Evolutionary conservation across 2,888 invertebrate genomes (phyloP), one percentile per base, ranked within the genome.

Genomic region (Eledona agricola): DNA sequence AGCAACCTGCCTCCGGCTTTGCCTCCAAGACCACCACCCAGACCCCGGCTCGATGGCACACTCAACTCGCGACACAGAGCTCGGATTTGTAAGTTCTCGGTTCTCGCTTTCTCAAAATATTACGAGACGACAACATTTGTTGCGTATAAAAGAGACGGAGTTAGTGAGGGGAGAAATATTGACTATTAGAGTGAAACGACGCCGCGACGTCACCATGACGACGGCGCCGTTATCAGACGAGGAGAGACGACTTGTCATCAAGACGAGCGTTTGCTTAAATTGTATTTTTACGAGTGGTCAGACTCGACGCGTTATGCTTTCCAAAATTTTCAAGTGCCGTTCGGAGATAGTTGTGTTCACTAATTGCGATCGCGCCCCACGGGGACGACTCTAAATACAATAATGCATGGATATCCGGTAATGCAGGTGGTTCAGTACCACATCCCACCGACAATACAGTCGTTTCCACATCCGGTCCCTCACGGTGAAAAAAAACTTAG

Each of bases 341-440:
- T n/a, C n/a, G n/a, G n/a, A n/a, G n/a, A n/a, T n/a, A n/a, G n/a
- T n/a, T n/a, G n/a, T n/a, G n/a, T n/a, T n/a, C n/a, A n/a, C n/a
- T n/a, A n/a, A n/a, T n/a, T n/a, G n/a, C n/a, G n/a, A n/a, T n/a
- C n/a, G n/a, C n/a, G n/a, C n/a, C n/a, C n/a, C n/a, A n/a, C n/a
- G n/a, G n/a, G n/a, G n/a, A n/a, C n/a, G n/a, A n/a, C 23, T 7
- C 11, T 40, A 40, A 25, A 10, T 25, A 63, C 68, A 63, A n/a
- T n/a, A n/a, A 83, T 84, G 83, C 83, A 83, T 65, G 83, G 83
- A 47, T 83, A 82, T 76, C 83, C 83, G 43, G 83, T 84, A 56
- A 84, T 85, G 84, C 85, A 84, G 79, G 81, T 85, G 58, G 78
- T 85, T 47, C 84, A 85, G 64, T 85, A 85, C 70, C 82, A 84